A percentile compares a stretch with the other conserved stretches of the same genome.
These are phyloP conservation scores for Leptinotarsa rubiginosa DNA, from an alignment of 2,888 invertebrate genomes.

Conservation along the genomic window DNA sequence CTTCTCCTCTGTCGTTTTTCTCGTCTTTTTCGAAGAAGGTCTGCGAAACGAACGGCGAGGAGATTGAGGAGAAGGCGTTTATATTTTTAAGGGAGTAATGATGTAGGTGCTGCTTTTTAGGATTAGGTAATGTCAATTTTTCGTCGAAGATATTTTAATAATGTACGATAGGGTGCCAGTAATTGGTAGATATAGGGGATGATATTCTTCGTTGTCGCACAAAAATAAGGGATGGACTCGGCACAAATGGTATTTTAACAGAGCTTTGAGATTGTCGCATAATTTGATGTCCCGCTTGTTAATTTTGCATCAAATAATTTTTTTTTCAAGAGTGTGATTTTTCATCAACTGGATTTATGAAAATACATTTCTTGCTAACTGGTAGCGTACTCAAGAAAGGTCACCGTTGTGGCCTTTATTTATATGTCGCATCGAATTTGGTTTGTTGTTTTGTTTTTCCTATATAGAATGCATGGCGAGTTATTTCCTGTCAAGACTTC, in stretches of 20 bases:
- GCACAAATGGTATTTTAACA: too few relatives aligned
- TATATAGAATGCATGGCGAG: neutral
- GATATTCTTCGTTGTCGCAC: neutral
- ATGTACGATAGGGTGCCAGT: constrained; percentile 2
- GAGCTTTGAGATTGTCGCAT: too few relatives aligned
- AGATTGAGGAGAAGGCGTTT: constrained; percentile 5
- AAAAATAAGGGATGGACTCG: neutral
- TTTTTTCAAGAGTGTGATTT: too few relatives aligned
- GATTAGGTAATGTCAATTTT: constrained; percentile 23
- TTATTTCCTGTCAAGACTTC: constrained; percentile 12
- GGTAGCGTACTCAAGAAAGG: neutral
- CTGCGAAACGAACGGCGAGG: neutral
- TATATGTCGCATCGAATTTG: neutral
- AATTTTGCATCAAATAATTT: too few relatives aligned
- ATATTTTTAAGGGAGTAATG: constrained; percentile 9
- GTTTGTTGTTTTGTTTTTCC: neutral
- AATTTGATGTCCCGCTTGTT: too few relatives aligned
- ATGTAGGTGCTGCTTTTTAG: constrained; percentile 13
- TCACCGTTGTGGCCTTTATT: neutral
- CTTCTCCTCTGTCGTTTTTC: constrained; percentile 13
- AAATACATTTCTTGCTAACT: too few relatives aligned
- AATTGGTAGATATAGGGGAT: neutral
- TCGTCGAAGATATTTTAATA: constrained; percentile 18
- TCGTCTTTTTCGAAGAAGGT: neutral
- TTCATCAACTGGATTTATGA: too few relatives aligned